Evolutionary conservation across 1,140 invertebrate genomes (phyloP), one percentile per base, ranked within the genome.

Genomic region (Epicauta chinensis): DNA sequence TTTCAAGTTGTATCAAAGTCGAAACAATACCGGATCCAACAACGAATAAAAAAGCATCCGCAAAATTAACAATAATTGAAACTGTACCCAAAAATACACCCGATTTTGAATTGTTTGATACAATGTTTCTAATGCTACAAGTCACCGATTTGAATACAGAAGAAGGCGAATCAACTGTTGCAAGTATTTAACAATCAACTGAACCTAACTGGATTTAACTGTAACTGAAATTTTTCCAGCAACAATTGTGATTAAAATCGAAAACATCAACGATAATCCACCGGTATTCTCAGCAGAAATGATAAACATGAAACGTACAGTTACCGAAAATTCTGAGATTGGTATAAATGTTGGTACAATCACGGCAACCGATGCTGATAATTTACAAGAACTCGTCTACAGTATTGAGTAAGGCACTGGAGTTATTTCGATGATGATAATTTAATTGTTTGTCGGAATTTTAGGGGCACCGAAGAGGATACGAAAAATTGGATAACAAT

Each of bases 101-200:
- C 6, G 77, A 79, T 63, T 80, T 72, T 57, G 77, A 79, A 63
- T 63, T 71, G 53, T 80, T 77, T 51, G 77, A 80, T 53, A 65
- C 73, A 6, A 61, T 80, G 3, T 77, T 75, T 61, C 60, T 80
- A 16, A 66, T 58, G 2, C 60, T 80, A 16, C 57, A 58, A 13
- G 73, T 77, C 0, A 64, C 60, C 2, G 78, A 80, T 50, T 53
- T 56, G 2, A 71, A 75, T 29, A 56, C 57, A 56, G 30, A 52
- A 43, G 32, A 59, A 51, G 14, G 52, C 41, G 13, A 36, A 2
- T 52, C 68, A 43, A 70, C 66, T 42, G 66, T 73, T 56, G 69
- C 70, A 62, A 65, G 73, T 75, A 64, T 60, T 69, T 67, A 36
- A 30, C 17, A 23, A 23, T 23, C 23, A 23, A n/a, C 7, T 1